Evolutionary conservation across 2,797 vertebrate genomes (phyloP), one percentile per base, ranked within the genome.

Genomic region (Lycodopsis pacificus): DNA sequence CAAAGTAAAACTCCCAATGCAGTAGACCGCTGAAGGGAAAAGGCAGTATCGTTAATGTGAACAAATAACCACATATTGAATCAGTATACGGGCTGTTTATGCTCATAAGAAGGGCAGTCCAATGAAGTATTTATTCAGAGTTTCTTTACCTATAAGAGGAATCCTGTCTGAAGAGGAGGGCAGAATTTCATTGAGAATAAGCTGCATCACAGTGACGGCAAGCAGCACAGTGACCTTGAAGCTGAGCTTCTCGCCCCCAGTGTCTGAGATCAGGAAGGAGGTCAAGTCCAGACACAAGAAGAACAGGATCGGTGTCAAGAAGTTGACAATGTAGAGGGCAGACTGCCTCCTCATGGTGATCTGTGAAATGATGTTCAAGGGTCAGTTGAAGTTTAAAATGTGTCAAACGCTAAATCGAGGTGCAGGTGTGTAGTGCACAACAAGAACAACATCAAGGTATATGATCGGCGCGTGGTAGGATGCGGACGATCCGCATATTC

Each of bases 191-290:
- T 93, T 93, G 44, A 96, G 94, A 11, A 96, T 91, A 71, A 95
- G 89, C 22, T 94, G 93, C 68, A 96, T 75, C 76, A 96, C 94
- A 25, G 95, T 95, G 38, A 90, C 83, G 36, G 94, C 92, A 0
- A 96, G 88, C 63, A 95, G 90, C 68, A 96, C 75, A 3, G 95
- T 94, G 4, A 96, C 84, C 85, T 96, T 94, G 86, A 96, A 95
- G 61, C 68, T 54, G 68, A 95, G 76, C 75, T 95, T 96, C 73
- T 96, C 94, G 19, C 88, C 91, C 0, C 91, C 81, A 4, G 66
- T 67, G 66, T 89, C 91, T 44, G 92, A 82, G 15, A 72, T 62
- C 46, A 62, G 7, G 46, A 30, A 72, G 64, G 94, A 91, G 25
- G 92, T 87, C 78, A 95, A 71, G 58, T 96, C 95, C 89, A 96